These are phyloP conservation scores for Aromia moschata DNA, from an alignment of 2,888 invertebrate species.

Conservation along the genomic window DNA sequence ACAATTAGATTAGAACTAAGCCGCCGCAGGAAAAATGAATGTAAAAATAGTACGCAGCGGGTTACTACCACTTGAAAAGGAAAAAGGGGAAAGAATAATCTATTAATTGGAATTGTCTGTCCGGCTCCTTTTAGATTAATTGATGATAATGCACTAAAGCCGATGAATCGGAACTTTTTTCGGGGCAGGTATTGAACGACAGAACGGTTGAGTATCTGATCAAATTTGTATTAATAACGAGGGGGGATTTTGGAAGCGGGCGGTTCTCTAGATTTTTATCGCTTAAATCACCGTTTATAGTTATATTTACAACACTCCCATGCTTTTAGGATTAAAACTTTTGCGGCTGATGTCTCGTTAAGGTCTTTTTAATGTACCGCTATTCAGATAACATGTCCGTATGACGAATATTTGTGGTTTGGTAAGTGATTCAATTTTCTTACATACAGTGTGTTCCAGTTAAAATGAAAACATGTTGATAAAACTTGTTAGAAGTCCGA, in stretches of 20 bases:
- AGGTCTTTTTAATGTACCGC: conserved; percentile 1
- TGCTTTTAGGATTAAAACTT: conserved; percentile 26
- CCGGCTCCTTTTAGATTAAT: conserved; percentile 61
- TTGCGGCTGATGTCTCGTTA: conserved; percentile 15
- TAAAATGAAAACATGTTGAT: too few relatives aligned
- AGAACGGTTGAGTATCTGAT: conserved; percentile 34
- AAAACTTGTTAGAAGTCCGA: too few relatives aligned
- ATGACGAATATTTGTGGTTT: background rate
- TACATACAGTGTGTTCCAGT: too few relatives aligned
- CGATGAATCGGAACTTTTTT: conserved; percentile 28
- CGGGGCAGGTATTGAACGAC: conserved; percentile 34
- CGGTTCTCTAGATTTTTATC: conserved; percentile 26
- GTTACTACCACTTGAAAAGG: too few relatives aligned
- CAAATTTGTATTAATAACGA: conserved; percentile 36
- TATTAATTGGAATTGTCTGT: conserved; percentile 60
- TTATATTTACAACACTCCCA: conserved; percentile 26
- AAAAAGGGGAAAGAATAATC: conserved; percentile 45
- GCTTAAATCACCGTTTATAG: conserved; percentile 12
- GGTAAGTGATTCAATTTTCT: too few relatives aligned
- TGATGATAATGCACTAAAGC: conserved; percentile 53
- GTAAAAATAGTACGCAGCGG: too few relatives aligned
- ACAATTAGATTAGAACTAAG: too few relatives aligned
- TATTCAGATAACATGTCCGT: background rate
- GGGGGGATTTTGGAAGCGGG: conserved; percentile 30
- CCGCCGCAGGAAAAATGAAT: too few relatives aligned